Conservation (phyloP, 2,888 invertebrate species). For the Polymixis lichenea region DNA sequence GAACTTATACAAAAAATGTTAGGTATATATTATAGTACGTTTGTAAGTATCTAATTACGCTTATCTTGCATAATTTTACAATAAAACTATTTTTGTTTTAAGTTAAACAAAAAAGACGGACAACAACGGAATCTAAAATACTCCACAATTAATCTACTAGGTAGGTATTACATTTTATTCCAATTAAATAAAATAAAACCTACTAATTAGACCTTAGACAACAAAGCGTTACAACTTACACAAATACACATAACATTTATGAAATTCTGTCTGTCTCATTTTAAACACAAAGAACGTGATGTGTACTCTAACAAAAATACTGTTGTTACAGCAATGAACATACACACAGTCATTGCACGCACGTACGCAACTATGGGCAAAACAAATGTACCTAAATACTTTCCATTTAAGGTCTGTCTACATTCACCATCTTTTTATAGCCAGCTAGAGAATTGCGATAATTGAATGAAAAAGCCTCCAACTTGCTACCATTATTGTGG, state of each 20-base stretch:
- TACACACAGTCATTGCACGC: slow-evolving; percentile 26
- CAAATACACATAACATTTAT: slow-evolving; percentile 11
- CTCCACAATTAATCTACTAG: slow-evolving; percentile 2
- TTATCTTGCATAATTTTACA: slow-evolving; percentile 34
- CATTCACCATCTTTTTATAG: slow-evolving; percentile 67
- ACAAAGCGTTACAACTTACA: slow-evolving; percentile 25
- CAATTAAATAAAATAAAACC: background rate
- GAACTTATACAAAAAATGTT: background rate
- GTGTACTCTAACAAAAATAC: slow-evolving; percentile 40
- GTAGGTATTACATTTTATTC: slow-evolving; percentile 1
- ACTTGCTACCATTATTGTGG: slow-evolving; percentile 30
- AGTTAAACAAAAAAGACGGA: background rate
- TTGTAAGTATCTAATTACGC: slow-evolving; percentile 16
- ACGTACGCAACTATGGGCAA: slow-evolving; percentile 35
- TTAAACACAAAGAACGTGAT: slow-evolving; percentile 47
- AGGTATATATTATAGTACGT: background rate
- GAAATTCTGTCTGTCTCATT: slow-evolving; percentile 36
- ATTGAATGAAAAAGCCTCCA: slow-evolving; percentile 42
- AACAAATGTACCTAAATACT: slow-evolving; percentile 57
- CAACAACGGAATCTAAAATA: slow-evolving; percentile 35
- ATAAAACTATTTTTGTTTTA: slow-evolving; percentile 34
- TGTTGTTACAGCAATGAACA: slow-evolving; percentile 29
- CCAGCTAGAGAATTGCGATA: slow-evolving; percentile 47
- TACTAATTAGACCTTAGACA: slow-evolving; percentile 24
- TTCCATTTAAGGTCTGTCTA: slow-evolving; percentile 61